Conservation (phyloP, 2,113 vertebrate genomes). For the Spheniscus mendiculus region DNA sequence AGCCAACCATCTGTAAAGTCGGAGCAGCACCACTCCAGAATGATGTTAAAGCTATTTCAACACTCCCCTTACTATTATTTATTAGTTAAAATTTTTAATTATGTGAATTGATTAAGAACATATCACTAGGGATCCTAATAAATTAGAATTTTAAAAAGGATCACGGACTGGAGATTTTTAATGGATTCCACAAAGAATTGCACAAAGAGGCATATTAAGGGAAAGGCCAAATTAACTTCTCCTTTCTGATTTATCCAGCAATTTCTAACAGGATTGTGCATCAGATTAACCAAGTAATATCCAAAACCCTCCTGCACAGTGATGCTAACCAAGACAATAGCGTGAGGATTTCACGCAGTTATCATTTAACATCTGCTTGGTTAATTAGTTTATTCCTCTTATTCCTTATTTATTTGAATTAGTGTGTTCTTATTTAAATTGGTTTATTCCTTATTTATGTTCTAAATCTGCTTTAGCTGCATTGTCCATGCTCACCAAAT, state of each 20-base stretch:
- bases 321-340: background rate
- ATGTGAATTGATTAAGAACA: constrained; percentile 55
- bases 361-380: background rate
- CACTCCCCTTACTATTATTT: constrained; percentile 45
- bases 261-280: background rate
- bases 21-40: background rate
- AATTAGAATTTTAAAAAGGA: constrained; percentile 66
- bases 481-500: background rate
- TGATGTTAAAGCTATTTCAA: background rate
- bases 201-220: constrained; percentile 7
- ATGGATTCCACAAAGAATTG: constrained; percentile 47
- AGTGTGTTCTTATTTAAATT: background rate
- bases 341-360: background rate
- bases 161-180: constrained; percentile 32
- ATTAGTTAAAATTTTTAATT: constrained; percentile 70
- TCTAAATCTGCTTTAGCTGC: background rate
- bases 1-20: background rate
- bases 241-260: background rate
- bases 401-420: background rate
- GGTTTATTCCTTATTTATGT: background rate
- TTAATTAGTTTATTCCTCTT: background rate
- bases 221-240: constrained; percentile 37
- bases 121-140: constrained; percentile 61
- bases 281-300: background rate
- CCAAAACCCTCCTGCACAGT: background rate